These are phyloP conservation scores for Urosaurus nigricauda DNA, from an alignment of 2,797 vertebrate genomes.

Conservation along the genomic window DNA sequence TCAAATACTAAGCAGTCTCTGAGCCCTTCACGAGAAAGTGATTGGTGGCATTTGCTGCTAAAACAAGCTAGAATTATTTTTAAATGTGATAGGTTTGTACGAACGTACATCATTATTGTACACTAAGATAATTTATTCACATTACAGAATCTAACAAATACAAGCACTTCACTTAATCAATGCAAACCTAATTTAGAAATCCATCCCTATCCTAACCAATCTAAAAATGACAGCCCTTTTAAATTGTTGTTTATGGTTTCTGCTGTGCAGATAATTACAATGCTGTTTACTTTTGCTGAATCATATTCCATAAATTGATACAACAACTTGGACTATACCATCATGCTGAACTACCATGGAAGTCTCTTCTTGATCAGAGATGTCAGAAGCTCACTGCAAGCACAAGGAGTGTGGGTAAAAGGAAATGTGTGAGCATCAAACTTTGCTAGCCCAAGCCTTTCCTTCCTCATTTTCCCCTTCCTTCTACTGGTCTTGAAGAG, in stretches of 20 bases:
- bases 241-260: conserved; percentile 32
- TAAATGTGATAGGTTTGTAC: not conserved
- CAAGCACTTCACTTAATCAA: conserved; percentile 8
- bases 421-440: too few species aligned
- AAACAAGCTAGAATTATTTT: not conserved
- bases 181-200: conserved; percentile 8
- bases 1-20: not conserved
- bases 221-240: conserved; percentile 14
- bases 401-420: too few species aligned
- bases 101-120: not conserved
- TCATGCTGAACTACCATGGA: not conserved
- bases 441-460: too few species aligned
- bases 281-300: not conserved
- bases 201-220: conserved; percentile 38
- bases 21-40: not conserved
- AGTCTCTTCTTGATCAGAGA: not conserved
- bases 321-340: not conserved
- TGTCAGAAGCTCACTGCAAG: not conserved
- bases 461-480: too few species aligned
- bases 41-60: not conserved
- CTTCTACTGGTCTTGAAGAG: too few species aligned
- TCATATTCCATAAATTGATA: conserved; percentile 1
- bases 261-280: not conserved
- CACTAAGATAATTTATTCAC: not conserved
- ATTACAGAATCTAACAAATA: not conserved